phyloP scores from a whole-genome alignment of 2,888 invertebrate genomes.

The Drepanosiphum platanoidis region DNA sequence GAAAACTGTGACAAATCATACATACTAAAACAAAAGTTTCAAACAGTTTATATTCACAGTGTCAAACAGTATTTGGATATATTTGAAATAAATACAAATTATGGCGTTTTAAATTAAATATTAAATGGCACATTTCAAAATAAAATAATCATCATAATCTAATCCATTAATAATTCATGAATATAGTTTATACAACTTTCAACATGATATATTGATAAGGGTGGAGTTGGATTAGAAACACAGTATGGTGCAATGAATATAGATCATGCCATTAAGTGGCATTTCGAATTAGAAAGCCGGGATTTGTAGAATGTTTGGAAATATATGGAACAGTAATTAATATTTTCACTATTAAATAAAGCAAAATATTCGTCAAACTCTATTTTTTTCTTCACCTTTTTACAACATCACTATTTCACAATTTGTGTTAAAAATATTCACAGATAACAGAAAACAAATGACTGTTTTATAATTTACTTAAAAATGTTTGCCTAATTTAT shows the following conservation, averaged over 20 bases:
- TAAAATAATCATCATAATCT: too few species aligned
- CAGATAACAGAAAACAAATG: neutral
- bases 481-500: neutral
- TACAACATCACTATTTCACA: neutral
- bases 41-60: too few species aligned
- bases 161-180: too few species aligned
- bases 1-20: neutral
- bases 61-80: neutral
- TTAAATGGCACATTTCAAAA: too few species aligned
- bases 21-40: neutral
- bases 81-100: neutral
- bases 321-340: neutral
- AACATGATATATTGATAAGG: too few species aligned
- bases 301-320: neutral
- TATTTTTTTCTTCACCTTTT: neutral
- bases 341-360: neutral
- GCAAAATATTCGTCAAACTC: neutral
- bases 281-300: neutral
- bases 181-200: too few species aligned
- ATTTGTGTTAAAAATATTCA: conserved; percentile 10
- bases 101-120: neutral
- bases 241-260: neutral
- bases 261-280: neutral
- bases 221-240: neutral
- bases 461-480: neutral